These are phyloP conservation scores for Nomada lathburiana DNA, from an alignment of 2,888 invertebrate species.

Conservation along the genomic window DNA sequence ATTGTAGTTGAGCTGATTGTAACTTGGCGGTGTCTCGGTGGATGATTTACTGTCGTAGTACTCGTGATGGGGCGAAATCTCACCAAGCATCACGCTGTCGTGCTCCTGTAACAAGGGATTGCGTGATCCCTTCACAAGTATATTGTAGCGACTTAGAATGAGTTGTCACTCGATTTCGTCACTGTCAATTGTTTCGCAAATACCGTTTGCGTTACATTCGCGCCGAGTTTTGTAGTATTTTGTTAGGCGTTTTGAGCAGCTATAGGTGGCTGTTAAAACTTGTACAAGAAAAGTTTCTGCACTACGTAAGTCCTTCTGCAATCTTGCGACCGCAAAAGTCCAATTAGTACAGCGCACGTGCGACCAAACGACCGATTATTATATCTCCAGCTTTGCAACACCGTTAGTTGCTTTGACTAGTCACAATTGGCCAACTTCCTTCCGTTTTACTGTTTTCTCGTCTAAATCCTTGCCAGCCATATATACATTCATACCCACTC, in stretches of 20 bases:
- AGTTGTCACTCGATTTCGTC: slow-evolving; percentile 54
- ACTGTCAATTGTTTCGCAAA: slow-evolving; percentile 57
- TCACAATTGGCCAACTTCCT: slow-evolving; percentile 21
- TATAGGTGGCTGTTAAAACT: slow-evolving; percentile 34
- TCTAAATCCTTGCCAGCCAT: not conserved
- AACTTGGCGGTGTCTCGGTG: slow-evolving; percentile 92
- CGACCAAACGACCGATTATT: slow-evolving; percentile 38
- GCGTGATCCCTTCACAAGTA: slow-evolving; percentile 81
- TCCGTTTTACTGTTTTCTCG: not conserved
- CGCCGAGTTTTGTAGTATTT: slow-evolving; percentile 37
- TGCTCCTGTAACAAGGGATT: slow-evolving; percentile 87
- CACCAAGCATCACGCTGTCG: slow-evolving; percentile 93
- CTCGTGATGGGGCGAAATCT: slow-evolving; percentile 94
- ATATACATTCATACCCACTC: not conserved
- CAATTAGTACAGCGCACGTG: slow-evolving; percentile 52
- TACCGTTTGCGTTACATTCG: slow-evolving; percentile 43
- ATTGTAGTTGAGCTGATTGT: slow-evolving; percentile 94
- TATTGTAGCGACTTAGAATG: slow-evolving; percentile 76
- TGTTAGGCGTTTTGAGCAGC: slow-evolving; percentile 40
- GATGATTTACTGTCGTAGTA: slow-evolving; percentile 92
- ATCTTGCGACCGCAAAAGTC: slow-evolving; percentile 26
- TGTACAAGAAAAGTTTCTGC: slow-evolving; percentile 14
- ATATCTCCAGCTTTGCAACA: slow-evolving; percentile 19
- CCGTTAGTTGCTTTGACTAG: slow-evolving; percentile 26
- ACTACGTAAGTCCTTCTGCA: slow-evolving; percentile 6